Evolutionary conservation across 2,888 invertebrate genomes (phyloP).

Genomic region (Conops quadrifasciatus): DNA sequence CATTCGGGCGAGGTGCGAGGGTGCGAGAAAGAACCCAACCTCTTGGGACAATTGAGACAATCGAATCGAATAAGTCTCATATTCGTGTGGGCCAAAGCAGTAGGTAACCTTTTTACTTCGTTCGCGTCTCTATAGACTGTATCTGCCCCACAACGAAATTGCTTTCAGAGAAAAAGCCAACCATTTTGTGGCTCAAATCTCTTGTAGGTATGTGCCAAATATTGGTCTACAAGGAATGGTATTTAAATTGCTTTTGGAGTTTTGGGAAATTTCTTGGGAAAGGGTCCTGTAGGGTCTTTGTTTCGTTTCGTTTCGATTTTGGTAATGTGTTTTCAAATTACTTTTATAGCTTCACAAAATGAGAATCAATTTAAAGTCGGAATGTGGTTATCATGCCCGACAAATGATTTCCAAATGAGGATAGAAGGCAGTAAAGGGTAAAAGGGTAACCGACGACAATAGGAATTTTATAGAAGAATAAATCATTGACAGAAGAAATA

Average conservation of each 20-base stretch:
- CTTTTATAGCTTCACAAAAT: conserved; percentile 25
- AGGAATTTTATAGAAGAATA: too few species aligned
- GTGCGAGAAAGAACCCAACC: conserved; percentile 6
- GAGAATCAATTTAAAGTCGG: conserved; percentile 29
- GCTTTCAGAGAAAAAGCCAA: conserved; percentile 12
- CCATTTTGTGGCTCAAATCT: conserved; percentile 27
- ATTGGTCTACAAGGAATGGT: conserved; percentile 18
- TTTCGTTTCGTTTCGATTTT: conserved; percentile 11
- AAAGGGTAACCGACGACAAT: too few species aligned
- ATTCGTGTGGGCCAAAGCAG: too few species aligned
- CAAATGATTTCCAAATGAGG: conserved; percentile 16
- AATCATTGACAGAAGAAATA: too few species aligned
- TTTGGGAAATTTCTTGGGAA: neutral
- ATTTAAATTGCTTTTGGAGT: conserved; percentile 28
- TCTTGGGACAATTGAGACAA: conserved; percentile 14
- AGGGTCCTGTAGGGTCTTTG: too few species aligned
- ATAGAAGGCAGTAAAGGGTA: too few species aligned
- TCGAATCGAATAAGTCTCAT: too few species aligned
- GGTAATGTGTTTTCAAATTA: neutral
- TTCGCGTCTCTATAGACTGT: too few species aligned
- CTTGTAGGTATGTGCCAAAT: conserved; percentile 10
- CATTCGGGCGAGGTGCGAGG: neutral
- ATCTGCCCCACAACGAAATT: neutral
- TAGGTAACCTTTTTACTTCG: too few species aligned
- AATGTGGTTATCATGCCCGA: conserved; percentile 20